Evolutionary conservation across 2,888 invertebrate genomes (phyloP).

Genomic region (Pristionchus exspectatus): DNA sequence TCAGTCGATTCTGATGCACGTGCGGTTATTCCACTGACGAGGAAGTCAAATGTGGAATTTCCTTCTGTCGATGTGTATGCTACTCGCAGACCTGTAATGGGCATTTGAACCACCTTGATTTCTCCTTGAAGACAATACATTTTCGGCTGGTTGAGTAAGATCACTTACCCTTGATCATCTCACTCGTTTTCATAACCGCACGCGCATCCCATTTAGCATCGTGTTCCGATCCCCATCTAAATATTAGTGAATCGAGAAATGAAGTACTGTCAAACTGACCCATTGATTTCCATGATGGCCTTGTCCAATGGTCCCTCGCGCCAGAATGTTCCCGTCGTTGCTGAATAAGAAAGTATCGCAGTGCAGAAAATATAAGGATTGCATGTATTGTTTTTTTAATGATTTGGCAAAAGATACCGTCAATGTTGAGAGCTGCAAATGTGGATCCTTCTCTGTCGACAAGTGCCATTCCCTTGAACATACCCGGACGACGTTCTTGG

Average conservation of each 20-base stretch:
- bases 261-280: neutral
- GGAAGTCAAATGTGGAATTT: neutral
- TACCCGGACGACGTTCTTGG: conserved; percentile 4
- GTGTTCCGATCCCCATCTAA: neutral
- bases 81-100: neutral
- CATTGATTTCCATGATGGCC: conserved; percentile 26
- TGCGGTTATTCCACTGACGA: neutral
- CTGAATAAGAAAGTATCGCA: neutral
- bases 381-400: too few species aligned
- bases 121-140: neutral
- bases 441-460: neutral
- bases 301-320: neutral
- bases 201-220: neutral
- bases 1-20: neutral
- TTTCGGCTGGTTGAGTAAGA: neutral
- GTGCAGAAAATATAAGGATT: neutral
- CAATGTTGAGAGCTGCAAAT: conserved; percentile 26
- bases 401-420: neutral
- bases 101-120: neutral
- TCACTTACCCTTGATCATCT: conserved; percentile 1
- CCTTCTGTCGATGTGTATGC: neutral
- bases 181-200: neutral
- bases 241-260: neutral
- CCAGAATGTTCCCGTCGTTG: conserved; percentile 44
- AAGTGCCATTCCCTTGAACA: conserved; percentile 32